Evolutionary conservation across 2,888 invertebrate genomes (phyloP).

Genomic region (Cosmia pyralina): DNA sequence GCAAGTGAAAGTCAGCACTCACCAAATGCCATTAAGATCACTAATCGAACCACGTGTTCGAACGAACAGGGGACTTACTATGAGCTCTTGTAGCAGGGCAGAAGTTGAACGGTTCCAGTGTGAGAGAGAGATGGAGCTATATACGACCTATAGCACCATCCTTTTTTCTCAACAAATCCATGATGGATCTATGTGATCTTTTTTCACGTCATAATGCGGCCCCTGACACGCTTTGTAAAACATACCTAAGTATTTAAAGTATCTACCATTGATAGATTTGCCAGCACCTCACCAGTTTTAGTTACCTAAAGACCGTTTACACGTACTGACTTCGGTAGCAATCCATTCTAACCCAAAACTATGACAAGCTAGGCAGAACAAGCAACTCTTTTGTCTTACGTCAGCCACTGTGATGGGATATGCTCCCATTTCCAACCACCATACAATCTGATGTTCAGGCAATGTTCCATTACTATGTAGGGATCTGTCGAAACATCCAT

Average conservation of each 20-base stretch:
- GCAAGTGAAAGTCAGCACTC: slow-evolving; percentile 7
- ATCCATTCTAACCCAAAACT: neutral
- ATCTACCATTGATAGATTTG: too few relatives aligned
- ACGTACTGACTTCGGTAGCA: neutral
- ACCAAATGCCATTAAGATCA: neutral
- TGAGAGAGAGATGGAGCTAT: too few relatives aligned
- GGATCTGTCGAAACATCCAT: slow-evolving; percentile 46
- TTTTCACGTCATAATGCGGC: too few relatives aligned
- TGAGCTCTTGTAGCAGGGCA: too few relatives aligned
- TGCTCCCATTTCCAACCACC: slow-evolving; percentile 12
- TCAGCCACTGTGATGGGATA: neutral
- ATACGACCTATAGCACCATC: too few relatives aligned
- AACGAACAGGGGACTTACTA: too few relatives aligned
- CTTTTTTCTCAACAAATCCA: too few relatives aligned
- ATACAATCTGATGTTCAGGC: neutral
- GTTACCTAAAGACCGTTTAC: neutral
- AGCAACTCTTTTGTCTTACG: neutral
- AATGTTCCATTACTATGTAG: slow-evolving; percentile 6
- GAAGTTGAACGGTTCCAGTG: too few relatives aligned
- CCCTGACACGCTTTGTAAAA: slow-evolving; percentile 1
- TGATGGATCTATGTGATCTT: too few relatives aligned
- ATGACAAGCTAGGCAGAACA: neutral
- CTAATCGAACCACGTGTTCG: neutral
- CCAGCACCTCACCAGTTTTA: too few relatives aligned
- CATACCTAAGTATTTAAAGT: neutral